Base-by-base conservation (phyloP, 2,888 invertebrate species). In the Drosophila gaucha region DNA sequence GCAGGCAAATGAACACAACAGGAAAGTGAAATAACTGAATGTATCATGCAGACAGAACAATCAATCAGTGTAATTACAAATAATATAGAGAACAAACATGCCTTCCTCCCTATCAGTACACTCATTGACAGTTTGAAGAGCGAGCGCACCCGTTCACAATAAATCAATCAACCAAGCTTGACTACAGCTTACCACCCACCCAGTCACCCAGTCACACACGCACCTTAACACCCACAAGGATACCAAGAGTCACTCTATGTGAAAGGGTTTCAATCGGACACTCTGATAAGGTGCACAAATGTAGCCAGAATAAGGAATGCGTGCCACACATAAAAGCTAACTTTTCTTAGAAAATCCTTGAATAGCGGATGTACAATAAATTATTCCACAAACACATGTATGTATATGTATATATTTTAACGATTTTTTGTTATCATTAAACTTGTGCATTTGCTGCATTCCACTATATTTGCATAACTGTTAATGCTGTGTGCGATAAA, bases 111-210 rank as follows among this genome's bases (percentile, higher is more conserved):
- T 50, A 30, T 18, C 43, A 54, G 20, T 24, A 54, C 30, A 35
- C 35, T 36, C 10, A 20, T 43, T 44, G 59, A 64, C 46, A 60
- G 24, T 26, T 43, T 47, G 55, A 16, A 38, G 39, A 36, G 24
- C 39, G 47, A 20, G 64, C 51, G 47, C 36, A 31, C 14, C 33
- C 26, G 43, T 56, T 38, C 39, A 58, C 55, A 72, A 71, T 76
- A 60, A 72, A 68, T 74, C 68, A 72, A 72, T 75, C 67, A 67
- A 67, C 50, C 58, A 57, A 56, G 60, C 39, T 36, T 58, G 36
- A 59, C 35, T 64, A 47, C 51, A 72, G 38, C 46, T 35, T 51
- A 22, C 46, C 47, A 35, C 46, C 8, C 46, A 36, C 36, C 46
- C n/a, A 51, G 18, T 31, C n/a, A 38, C 36, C 47, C 44, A 65